These are phyloP conservation scores for Semaprochilodus insignis DNA, from an alignment of 2,797 vertebrate genomes.

Conservation along the genomic window DNA sequence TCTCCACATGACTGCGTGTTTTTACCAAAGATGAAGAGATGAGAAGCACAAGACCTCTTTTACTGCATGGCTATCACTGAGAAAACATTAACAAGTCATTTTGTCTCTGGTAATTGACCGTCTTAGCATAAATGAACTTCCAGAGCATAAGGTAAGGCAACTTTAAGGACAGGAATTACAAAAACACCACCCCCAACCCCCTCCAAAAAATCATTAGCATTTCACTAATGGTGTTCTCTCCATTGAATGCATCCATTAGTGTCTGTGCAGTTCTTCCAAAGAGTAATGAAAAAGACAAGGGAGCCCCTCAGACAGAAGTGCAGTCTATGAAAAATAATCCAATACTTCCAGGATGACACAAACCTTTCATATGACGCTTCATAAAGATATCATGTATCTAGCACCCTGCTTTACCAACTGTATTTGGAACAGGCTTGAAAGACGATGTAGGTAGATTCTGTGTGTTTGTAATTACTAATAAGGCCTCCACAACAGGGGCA, in stretches of 20 bases:
- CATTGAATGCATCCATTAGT: not conserved
- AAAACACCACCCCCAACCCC: not conserved
- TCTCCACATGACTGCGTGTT: slow-evolving; percentile 20
- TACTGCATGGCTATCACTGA: not conserved
- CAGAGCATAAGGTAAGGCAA: not conserved
- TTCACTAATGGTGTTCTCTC: not conserved
- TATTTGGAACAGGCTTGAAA: not conserved
- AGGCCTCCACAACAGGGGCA: too few species aligned
- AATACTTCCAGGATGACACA: not conserved
- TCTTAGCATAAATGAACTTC: not conserved
- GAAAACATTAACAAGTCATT: slow-evolving; percentile 3
- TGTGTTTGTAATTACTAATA: too few species aligned
- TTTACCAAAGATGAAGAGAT: not conserved
- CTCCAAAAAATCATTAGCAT: not conserved
- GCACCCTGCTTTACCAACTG: not conserved
- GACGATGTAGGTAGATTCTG: not conserved
- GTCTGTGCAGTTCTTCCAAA: not conserved
- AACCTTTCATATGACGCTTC: not conserved
- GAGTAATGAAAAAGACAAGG: not conserved
- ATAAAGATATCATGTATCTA: not conserved
- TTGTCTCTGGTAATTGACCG: too few species aligned
- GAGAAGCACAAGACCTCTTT: not conserved
- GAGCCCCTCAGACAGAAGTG: not conserved
- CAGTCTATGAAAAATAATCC: slow-evolving; percentile 4
- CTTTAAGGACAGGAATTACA: not conserved